A percentile compares a stretch with the other conserved stretches of the same genome.
Conservation (phyloP, 2,888 invertebrate species). For the Drosophila atroscutellata region DNA sequence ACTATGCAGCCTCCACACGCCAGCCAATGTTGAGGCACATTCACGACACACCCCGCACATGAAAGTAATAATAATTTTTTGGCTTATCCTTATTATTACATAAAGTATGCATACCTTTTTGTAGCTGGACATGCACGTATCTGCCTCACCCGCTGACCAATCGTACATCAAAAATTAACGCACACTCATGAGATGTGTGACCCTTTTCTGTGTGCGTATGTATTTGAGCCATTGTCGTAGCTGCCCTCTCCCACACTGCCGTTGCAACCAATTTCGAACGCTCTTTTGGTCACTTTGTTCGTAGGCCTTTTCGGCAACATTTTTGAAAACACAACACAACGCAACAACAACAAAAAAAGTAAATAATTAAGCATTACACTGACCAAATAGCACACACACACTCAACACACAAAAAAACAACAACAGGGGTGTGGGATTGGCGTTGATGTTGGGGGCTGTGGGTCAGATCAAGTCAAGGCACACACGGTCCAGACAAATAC, state of each 20-base stretch:
- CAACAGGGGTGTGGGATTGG: not conserved
- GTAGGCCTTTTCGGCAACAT: constrained; percentile 56
- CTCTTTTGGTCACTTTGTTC: constrained; percentile 70
- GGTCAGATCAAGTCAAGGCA: constrained; percentile 38
- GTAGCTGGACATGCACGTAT: constrained; percentile 13
- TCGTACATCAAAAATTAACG: constrained; percentile 83
- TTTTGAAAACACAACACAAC: constrained; percentile 34
- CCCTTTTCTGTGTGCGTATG: constrained; percentile 62
- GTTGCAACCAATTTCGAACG: constrained; percentile 23
- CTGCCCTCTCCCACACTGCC: not conserved
- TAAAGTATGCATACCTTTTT: constrained; percentile 82
- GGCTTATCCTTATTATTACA: constrained; percentile 83
- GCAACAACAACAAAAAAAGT: constrained; percentile 69
- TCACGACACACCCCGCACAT: constrained; percentile 8
- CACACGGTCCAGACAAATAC: constrained; percentile 72
- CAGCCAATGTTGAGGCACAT: not conserved
- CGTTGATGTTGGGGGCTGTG: not conserved
- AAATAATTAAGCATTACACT: constrained; percentile 81
- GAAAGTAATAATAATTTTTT: constrained; percentile 82
- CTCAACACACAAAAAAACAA: not conserved
- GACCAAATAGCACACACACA: constrained; percentile 69
- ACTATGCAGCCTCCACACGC: not conserved
- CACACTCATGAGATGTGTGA: constrained; percentile 60
- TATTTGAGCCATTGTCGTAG: constrained; percentile 43
- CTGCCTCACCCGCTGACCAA: constrained; percentile 47